A percentile compares a stretch with the other conserved stretches of the same genome.
phyloP scores from a whole-genome alignment of 2,888 invertebrate species.

The Pyrocoelia pectoralis region DNA sequence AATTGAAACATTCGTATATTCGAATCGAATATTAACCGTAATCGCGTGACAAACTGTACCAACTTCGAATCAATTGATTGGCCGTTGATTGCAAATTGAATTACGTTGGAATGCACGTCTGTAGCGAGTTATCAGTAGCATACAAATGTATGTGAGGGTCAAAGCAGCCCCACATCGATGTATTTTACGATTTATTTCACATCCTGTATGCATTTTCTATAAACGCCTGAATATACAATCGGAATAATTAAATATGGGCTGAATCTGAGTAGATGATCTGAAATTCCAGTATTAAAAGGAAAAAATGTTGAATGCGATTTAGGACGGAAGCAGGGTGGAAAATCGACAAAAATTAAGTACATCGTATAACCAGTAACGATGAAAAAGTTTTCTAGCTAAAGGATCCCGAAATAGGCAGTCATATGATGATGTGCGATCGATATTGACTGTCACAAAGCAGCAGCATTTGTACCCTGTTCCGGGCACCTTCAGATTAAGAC shows the following conservation, averaged over 20 bases:
- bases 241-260: not conserved
- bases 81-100: slow-evolving; percentile 68
- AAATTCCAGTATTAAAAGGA: not conserved
- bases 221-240: not conserved
- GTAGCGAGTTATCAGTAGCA: slow-evolving; percentile 52
- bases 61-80: slow-evolving; percentile 66
- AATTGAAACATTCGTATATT: not conserved
- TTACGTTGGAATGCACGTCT: slow-evolving; percentile 64
- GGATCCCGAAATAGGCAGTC: slow-evolving; percentile 28
- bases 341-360: slow-evolving; percentile 13
- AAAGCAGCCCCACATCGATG: slow-evolving; percentile 42
- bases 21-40: not conserved
- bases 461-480: slow-evolving; percentile 52
- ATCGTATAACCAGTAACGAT: slow-evolving; percentile 15
- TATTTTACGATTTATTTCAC: slow-evolving; percentile 34
- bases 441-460: slow-evolving; percentile 42
- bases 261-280: no score
- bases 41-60: slow-evolving; percentile 54
- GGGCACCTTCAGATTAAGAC: slow-evolving; percentile 56
- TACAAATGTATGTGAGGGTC: slow-evolving; percentile 49
- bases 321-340: not conserved
- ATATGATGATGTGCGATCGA: slow-evolving; percentile 38
- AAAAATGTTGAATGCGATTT: slow-evolving; percentile 5
- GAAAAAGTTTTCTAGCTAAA: slow-evolving; percentile 20
- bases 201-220: slow-evolving; percentile 9